Evolutionary conservation across 2,888 invertebrate genomes (phyloP).

Genomic region (Electrophaes corylata): DNA sequence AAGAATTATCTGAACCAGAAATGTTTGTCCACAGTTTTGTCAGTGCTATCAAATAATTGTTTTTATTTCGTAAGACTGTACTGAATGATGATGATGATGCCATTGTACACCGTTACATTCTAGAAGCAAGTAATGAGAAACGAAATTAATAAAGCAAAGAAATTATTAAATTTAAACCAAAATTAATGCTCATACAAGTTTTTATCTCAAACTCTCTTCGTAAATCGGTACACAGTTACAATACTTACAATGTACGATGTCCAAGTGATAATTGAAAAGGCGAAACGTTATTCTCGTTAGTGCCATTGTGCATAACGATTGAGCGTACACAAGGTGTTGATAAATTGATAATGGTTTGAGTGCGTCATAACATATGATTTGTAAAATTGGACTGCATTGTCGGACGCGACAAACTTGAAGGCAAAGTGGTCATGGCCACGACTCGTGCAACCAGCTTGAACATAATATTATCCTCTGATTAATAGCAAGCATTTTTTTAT

Average conservation of each 20-base stretch:
- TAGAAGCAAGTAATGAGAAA: not conserved
- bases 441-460: no score
- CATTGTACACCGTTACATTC: no score
- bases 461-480: no score
- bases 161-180: not conserved
- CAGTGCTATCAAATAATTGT: no score
- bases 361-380: conserved; percentile 18
- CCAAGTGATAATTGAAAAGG: conserved; percentile 16
- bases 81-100: no score
- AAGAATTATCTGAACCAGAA: no score
- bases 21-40: no score
- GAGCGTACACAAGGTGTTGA: conserved; percentile 12
- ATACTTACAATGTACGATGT: not conserved
- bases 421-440: no score
- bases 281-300: conserved; percentile 14
- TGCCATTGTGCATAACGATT: conserved; percentile 12
- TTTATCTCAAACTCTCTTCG: not conserved
- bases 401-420: conserved; percentile 11
- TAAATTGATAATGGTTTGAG: conserved; percentile 14
- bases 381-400: conserved; percentile 2
- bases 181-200: not conserved
- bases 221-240: not conserved
- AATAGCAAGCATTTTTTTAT: no score
- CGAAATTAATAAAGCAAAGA: not conserved
- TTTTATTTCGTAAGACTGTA: no score